These are phyloP conservation scores for Lepidocyrtinus sp. DNA, from an alignment of 2,888 invertebrate species.

Conservation along the genomic window DNA sequence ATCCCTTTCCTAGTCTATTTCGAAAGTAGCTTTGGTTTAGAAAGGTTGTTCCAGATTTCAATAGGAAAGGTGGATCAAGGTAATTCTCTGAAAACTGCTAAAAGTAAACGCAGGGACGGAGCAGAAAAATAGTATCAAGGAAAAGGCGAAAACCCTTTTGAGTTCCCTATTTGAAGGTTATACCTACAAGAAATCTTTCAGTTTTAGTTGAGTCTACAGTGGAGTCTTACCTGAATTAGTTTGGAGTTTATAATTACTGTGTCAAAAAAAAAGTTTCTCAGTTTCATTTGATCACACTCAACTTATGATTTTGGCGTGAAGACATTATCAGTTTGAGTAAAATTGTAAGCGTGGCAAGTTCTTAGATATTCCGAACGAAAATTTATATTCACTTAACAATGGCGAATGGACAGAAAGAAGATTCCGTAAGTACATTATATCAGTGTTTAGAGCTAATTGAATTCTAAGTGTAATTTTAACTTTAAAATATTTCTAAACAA, in stretches of 20 bases:
- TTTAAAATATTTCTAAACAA: not conserved
- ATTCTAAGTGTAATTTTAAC: no score
- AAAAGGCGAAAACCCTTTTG: not conserved
- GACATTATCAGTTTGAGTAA: constrained; percentile 20
- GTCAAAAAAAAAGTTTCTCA: no score
- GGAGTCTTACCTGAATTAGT: no score
- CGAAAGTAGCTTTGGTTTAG: constrained; percentile 11
- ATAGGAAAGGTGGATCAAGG: not conserved
- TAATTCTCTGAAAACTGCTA: not conserved
- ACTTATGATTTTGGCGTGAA: no score
- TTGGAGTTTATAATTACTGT: no score
- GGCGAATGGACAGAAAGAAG: not conserved
- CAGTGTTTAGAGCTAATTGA: not conserved
- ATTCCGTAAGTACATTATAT: constrained; percentile 26
- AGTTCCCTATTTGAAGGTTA: no score
- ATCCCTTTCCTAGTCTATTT: constrained; percentile 33
- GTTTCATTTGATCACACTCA: no score
- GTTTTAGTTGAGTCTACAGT: not conserved
- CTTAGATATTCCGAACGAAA: no score
- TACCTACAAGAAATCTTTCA: constrained; percentile 25
- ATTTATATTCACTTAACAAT: not conserved
- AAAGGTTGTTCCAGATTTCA: constrained; percentile 22
- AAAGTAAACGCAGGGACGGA: not conserved
- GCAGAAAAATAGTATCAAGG: not conserved
- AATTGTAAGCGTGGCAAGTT: constrained; percentile 19